Evolutionary conservation across 2,113 vertebrate genomes (phyloP).

Genomic region (human): DNA sequence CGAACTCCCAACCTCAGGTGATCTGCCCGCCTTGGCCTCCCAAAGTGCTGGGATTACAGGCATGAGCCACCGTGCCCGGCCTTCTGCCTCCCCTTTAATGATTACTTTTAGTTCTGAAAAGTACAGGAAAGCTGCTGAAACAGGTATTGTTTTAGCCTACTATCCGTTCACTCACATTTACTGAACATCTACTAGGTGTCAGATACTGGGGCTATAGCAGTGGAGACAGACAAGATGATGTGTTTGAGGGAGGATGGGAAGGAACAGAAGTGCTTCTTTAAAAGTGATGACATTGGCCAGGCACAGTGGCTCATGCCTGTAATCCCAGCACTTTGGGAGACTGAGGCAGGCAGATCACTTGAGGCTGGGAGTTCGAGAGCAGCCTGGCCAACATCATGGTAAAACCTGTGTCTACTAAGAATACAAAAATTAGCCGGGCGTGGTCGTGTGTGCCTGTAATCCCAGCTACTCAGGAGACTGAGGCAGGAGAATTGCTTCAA

Average conservation of each 20-base stretch:
- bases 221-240: background rate
- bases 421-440: background rate
- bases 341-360: background rate
- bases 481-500: background rate
- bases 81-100: background rate
- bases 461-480: background rate
- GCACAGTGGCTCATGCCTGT: background rate
- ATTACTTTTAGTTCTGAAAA: background rate
- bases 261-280: background rate
- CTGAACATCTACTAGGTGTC: background rate
- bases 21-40: no score
- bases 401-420: background rate
- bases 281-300: background rate
- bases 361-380: background rate
- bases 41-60: no score
- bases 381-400: background rate
- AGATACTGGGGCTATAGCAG: background rate
- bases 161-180: background rate
- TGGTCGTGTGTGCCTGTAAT: background rate
- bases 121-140: background rate
- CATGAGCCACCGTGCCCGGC: no score
- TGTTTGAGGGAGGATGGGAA: background rate
- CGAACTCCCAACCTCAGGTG: no score
- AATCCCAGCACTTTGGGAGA: background rate
- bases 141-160: background rate